Conservation (phyloP, 2,888 invertebrate genomes). For the Drosophila subquinaria region DNA sequence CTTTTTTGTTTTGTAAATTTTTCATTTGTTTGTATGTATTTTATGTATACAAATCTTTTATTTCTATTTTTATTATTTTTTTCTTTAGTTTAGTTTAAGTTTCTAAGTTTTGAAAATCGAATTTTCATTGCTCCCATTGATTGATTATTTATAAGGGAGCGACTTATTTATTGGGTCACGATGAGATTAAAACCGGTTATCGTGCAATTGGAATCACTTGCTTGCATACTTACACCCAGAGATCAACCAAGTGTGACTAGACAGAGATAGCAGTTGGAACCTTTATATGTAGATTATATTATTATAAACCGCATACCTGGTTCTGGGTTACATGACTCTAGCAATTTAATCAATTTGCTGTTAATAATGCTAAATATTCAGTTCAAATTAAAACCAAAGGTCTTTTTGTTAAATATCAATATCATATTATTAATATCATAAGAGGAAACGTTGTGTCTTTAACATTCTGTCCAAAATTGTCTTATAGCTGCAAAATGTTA, state of each 20-base stretch:
- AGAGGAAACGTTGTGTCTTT: too few species aligned
- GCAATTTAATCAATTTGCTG: not conserved
- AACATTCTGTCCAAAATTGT: too few species aligned
- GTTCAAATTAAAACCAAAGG: not conserved
- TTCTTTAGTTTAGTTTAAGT: too few species aligned
- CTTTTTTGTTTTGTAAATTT: too few species aligned
- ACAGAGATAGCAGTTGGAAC: not conserved
- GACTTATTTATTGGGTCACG: not conserved
- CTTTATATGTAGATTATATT: not conserved
- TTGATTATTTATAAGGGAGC: not conserved
- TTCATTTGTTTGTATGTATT: too few species aligned
- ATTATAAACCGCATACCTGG: not conserved
- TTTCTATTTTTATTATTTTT: too few species aligned
- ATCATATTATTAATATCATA: not conserved
- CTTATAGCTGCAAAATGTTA: too few species aligned
- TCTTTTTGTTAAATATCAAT: not conserved
- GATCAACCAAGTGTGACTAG: constrained; percentile 11
- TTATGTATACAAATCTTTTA: too few species aligned
- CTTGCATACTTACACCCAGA: not conserved
- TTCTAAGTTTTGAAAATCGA: not conserved
- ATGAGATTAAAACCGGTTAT: constrained; percentile 20
- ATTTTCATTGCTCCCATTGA: not conserved
- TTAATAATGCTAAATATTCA: not conserved
- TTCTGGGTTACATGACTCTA: not conserved
- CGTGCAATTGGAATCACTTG: constrained; percentile 1